phyloP scores from a whole-genome alignment of 2,113 vertebrate species.

The Acanthochromis polyacanthus region DNA sequence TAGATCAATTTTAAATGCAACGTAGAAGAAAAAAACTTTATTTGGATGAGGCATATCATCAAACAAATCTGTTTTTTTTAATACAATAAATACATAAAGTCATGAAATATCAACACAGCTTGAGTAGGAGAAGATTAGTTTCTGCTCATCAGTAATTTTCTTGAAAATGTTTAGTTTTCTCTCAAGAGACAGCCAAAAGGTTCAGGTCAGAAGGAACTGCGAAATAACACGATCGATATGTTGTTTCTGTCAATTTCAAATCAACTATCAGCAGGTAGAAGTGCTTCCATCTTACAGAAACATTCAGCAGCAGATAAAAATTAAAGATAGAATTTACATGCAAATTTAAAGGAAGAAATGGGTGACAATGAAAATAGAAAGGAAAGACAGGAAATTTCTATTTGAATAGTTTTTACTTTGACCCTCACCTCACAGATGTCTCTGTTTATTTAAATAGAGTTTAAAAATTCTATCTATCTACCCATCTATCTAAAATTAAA shows the following conservation, averaged over 20 bases:
- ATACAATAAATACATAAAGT: no score
- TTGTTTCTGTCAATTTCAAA: conserved; percentile 1
- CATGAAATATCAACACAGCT: no score
- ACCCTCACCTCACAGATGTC: no score
- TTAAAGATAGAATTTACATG: not conserved
- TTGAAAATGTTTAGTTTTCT: not conserved
- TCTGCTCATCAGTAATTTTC: not conserved
- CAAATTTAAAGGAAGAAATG: not conserved
- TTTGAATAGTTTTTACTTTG: no score
- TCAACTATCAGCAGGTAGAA: not conserved
- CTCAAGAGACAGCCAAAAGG: not conserved
- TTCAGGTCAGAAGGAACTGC: not conserved
- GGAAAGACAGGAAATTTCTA: no score
- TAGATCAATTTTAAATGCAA: not conserved
- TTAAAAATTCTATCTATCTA: no score
- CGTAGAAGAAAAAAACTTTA: not conserved
- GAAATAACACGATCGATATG: not conserved
- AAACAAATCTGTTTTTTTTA: no score
- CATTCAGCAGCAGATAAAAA: not conserved
- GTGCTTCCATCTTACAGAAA: not conserved
- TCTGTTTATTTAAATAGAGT: no score
- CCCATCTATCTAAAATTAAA: no score
- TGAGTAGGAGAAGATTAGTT: no score
- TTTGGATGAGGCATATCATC: not conserved
- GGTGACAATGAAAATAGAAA: not conserved